phyloP scores from a whole-genome alignment of 2,888 invertebrate species.

The Cheilosia vernalis region DNA sequence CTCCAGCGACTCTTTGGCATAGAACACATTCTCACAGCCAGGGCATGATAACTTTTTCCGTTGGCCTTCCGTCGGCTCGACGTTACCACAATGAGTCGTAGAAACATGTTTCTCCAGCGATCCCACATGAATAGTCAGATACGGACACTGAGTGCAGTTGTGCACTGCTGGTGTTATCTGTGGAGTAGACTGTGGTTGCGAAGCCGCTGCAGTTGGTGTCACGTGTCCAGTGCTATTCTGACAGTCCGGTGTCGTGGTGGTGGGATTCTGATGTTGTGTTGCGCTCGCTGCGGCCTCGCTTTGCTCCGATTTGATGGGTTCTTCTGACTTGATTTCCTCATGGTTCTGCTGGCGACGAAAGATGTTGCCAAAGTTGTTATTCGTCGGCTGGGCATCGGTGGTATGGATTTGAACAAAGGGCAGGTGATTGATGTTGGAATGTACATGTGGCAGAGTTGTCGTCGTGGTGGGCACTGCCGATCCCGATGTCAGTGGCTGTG shows the following conservation, averaged over 20 bases:
- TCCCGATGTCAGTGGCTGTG: slow-evolving; percentile 44
- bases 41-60: slow-evolving; percentile 86
- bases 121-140: slow-evolving; percentile 78
- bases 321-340: slow-evolving; percentile 83
- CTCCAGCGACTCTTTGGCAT: slow-evolving; percentile 86
- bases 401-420: slow-evolving; percentile 82
- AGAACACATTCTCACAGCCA: slow-evolving; percentile 88
- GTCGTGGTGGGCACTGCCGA: slow-evolving; percentile 31
- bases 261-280: slow-evolving; percentile 41
- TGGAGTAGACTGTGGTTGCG: slow-evolving; percentile 7
- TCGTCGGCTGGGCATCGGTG: slow-evolving; percentile 80
- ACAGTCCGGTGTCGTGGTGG: slow-evolving; percentile 39
- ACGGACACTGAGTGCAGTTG: slow-evolving; percentile 81
- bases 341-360: slow-evolving; percentile 79
- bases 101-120: slow-evolving; percentile 75
- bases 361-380: slow-evolving; percentile 80
- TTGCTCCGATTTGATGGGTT: slow-evolving; percentile 82
- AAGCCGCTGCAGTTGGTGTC: slow-evolving; percentile 26
- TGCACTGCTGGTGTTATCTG: slow-evolving; percentile 65
- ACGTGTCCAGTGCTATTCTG: slow-evolving; percentile 28
- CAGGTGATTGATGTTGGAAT: slow-evolving; percentile 67
- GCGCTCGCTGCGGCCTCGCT: slow-evolving; percentile 63
- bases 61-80: slow-evolving; percentile 10
- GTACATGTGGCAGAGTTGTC: slow-evolving; percentile 26
- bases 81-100: slow-evolving; percentile 48